Percentiles rank a stretch among this genome's conserved stretches.
These are phyloP conservation scores for Choristoneura fumiferana DNA, from an alignment of 1,140 invertebrate genomes.

Conservation along the genomic window DNA sequence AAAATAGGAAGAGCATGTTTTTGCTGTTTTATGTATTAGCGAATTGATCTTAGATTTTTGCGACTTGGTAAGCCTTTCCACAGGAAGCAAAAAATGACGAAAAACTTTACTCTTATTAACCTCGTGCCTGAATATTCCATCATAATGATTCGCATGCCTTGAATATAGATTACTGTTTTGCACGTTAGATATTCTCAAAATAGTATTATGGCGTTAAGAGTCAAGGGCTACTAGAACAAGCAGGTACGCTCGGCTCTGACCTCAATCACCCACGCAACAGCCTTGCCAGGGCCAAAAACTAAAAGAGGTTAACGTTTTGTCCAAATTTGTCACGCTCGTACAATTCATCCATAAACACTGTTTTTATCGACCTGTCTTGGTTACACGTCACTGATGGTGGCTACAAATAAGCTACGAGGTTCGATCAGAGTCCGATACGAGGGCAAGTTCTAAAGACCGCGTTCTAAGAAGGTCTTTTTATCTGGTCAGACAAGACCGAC, in stretches of 20 bases:
- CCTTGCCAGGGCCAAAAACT: constrained; percentile 1
- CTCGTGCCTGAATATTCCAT: no score
- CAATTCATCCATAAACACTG: neutral
- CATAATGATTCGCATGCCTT: no score
- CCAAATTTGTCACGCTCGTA: neutral
- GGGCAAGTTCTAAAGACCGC: neutral
- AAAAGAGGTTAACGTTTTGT: constrained; percentile 8
- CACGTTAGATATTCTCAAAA: no score
- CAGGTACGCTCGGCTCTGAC: neutral
- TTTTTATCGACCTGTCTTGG: neutral
- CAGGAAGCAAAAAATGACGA: no score
- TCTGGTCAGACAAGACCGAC: no score
- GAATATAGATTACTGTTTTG: no score
- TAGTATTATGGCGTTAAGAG: constrained; percentile 25
- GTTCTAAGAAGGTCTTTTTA: no score
- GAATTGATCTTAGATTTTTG: no score
- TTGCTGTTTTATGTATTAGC: no score
- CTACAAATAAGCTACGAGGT: constrained; percentile 26
- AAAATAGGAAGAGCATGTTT: no score
- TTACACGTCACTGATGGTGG: neutral
- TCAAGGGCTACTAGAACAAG: constrained; percentile 19
- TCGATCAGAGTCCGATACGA: constrained; percentile 26
- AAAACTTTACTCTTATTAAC: no score
- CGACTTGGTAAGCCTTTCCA: no score
- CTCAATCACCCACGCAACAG: neutral